phyloP scores from a whole-genome alignment of 2,888 invertebrate species.

The Beris morrisii region DNA sequence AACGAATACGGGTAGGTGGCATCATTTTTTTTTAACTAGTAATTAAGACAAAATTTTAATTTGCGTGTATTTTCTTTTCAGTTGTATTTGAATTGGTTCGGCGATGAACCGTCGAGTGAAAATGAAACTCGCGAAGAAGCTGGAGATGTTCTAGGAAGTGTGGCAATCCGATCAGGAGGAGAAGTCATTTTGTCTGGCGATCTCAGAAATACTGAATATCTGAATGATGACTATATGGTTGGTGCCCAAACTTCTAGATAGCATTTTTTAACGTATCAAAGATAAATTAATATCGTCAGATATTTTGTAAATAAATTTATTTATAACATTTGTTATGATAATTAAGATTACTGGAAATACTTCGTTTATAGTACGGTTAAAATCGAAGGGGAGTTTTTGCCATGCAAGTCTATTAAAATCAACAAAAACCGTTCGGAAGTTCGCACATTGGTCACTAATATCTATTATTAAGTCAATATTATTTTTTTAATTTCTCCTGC shows the following conservation, averaged over 20 bases:
- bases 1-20: conserved; percentile 55
- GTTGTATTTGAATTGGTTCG: conserved; percentile 59
- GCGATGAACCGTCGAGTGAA: conserved; percentile 52
- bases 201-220: conserved; percentile 6
- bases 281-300: not conserved
- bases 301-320: not conserved
- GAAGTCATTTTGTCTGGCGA: conserved; percentile 52
- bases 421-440: too few relatives aligned
- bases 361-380: too few relatives aligned
- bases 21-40: not conserved
- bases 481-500: too few relatives aligned
- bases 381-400: too few relatives aligned
- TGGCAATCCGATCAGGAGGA: conserved; percentile 57
- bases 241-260: not conserved
- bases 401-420: too few relatives aligned
- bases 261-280: not conserved
- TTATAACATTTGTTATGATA: too few relatives aligned
- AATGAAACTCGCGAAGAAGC: conserved; percentile 52
- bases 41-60: conserved; percentile 3
- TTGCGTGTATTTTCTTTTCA: conserved; percentile 42
- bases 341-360: too few relatives aligned
- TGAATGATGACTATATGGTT: conserved; percentile 20
- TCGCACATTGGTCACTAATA: too few relatives aligned
- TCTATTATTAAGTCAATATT: too few relatives aligned
- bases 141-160: conserved; percentile 56